Base-by-base conservation (phyloP, 2,797 vertebrate species). In the Huso huso region DNA sequence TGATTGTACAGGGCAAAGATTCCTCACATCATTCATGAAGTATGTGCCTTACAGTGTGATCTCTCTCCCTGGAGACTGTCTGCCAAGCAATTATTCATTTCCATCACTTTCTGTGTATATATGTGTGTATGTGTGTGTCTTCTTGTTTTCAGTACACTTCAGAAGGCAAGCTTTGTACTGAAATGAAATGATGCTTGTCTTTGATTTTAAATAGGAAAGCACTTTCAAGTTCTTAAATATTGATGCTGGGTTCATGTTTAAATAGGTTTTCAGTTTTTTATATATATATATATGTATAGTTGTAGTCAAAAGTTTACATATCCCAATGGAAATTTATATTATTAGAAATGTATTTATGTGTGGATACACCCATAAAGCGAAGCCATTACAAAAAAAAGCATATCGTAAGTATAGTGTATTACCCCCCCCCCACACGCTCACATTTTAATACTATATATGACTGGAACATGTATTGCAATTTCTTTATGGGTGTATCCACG, bases 1-100 rank as follows among this genome's bases (percentile, higher is more conserved):
- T 82, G 84, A 87, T 77, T 86, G 79, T 79, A 83, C 70, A 82
- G 79, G 70, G 77, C 77, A 72, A 78, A 82, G 73, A 73, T 68
- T 79, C 71, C 68, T 79, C 82, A 88, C 85, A 87, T 90, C 87
- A 87, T 87, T 88, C 82, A 85, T 84, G 79, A 89, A 89, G 83
- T 85, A 83, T 77, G 63, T 81, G 76, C 76, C 71, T 60, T 59
- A 73, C 69, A 71, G 79, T 84, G 78, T 83, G 77, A 84, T 81
- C 69, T 83, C 76, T 82, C 79, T 91, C 87, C 82, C 82, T 76
- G 77, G 69, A 82, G 79, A 85, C 76, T 76, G 65, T 1, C 78
- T 82, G 75, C 77, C 80, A 83, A 85, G 82, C 75, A 86, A 84
- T 89, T 86, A 89, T 73, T 87, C 78, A 83, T 85, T 85, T 84